A percentile compares a stretch with the other conserved stretches of the same genome.
Conservation (phyloP, 2,888 invertebrate genomes). For the Erynnis tages region DNA sequence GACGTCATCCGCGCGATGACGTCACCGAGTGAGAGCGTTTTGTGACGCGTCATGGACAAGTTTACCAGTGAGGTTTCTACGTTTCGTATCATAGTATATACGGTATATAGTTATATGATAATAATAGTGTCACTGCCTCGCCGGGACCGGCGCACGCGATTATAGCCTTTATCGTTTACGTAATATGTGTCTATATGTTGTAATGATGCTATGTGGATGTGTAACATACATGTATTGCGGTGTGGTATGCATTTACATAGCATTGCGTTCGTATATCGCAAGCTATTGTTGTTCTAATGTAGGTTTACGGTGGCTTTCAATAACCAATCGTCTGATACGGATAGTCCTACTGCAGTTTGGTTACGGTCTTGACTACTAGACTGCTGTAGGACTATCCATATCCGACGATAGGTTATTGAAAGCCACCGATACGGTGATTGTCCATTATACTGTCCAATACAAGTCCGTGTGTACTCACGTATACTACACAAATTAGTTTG, state of each 20-base stretch:
- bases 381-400: too few relatives aligned
- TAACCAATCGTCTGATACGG: too few relatives aligned
- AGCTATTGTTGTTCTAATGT: constrained; percentile 56
- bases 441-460: too few relatives aligned
- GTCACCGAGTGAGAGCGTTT: constrained; percentile 37
- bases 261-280: constrained; percentile 35
- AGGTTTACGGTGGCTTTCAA: constrained; percentile 40
- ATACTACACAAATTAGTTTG: too few relatives aligned
- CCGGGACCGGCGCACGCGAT: constrained; percentile 28
- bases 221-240: constrained; percentile 27
- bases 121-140: constrained; percentile 22
- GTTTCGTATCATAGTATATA: constrained; percentile 23
- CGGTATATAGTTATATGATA: neutral
- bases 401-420: too few relatives aligned
- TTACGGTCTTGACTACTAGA: too few relatives aligned
- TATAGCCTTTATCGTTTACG: constrained; percentile 31
- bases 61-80: constrained; percentile 41
- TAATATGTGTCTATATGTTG: constrained; percentile 43
- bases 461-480: too few relatives aligned
- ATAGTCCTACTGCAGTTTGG: too few relatives aligned
- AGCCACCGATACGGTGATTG: too few relatives aligned
- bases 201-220: neutral
- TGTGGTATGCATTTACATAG: constrained; percentile 35
- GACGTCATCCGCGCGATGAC: constrained; percentile 53
- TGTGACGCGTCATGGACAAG: constrained; percentile 15